Conservation (phyloP, 2,113 vertebrate species). For the Nesogale talazaci region DNA sequence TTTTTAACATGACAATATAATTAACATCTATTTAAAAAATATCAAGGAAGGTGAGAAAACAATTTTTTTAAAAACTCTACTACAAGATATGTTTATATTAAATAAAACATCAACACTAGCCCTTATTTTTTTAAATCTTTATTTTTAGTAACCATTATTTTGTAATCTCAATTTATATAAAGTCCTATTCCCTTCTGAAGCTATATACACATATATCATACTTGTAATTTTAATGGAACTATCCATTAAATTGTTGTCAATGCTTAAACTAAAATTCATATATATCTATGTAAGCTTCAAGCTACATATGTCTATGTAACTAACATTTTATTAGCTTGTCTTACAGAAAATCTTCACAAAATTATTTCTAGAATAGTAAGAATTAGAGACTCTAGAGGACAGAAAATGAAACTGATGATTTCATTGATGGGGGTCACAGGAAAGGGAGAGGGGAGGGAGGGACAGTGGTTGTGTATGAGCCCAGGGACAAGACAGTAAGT, state of each 20-base stretch:
- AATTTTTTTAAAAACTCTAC: conserved; percentile 65
- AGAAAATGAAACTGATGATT: too few relatives aligned
- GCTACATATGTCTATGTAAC: too few relatives aligned
- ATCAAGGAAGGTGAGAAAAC: conserved; percentile 67
- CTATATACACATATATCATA: neutral
- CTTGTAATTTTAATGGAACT: neutral
- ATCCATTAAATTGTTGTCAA: neutral
- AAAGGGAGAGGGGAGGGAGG: too few relatives aligned
- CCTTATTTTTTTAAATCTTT: too few relatives aligned
- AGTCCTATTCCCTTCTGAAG: conserved; percentile 12
- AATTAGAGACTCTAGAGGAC: too few relatives aligned
- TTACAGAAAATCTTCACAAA: neutral
- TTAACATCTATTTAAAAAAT: conserved; percentile 82
- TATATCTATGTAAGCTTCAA: neutral
- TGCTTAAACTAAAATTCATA: neutral
- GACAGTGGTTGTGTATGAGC: too few relatives aligned
- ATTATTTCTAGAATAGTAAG: neutral
- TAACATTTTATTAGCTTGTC: neutral
- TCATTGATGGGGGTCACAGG: too few relatives aligned
- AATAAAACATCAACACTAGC: conserved; percentile 60
- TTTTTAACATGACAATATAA: conserved; percentile 74
- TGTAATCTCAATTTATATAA: conserved; percentile 48
- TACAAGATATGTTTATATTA: conserved; percentile 57
- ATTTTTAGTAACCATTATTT: conserved; percentile 49
- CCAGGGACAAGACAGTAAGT: too few relatives aligned